phyloP scores from a whole-genome alignment of 2,888 invertebrate genomes.

The Nycteola revayana region DNA sequence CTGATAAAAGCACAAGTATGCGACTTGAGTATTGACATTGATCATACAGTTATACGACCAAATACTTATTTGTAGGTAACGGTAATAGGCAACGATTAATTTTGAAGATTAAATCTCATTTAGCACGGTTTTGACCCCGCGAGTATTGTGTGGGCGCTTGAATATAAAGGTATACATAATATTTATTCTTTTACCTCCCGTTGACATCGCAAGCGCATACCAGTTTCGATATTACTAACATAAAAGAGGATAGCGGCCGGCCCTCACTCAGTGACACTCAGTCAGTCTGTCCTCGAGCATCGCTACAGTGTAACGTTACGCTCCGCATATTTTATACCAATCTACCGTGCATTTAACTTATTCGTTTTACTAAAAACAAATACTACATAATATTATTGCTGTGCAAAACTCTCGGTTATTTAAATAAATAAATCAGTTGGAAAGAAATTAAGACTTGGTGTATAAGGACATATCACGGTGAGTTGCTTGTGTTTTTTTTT shows the following conservation, averaged over 20 bases:
- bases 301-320: constrained; percentile 47
- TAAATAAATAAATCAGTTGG: constrained; percentile 1
- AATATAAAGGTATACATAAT: constrained; percentile 33
- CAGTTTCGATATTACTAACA: constrained; percentile 66
- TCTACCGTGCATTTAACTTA: constrained; percentile 23
- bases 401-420: constrained; percentile 17
- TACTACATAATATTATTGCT: constrained; percentile 10
- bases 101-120: constrained; percentile 41
- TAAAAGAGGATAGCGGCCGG: constrained; percentile 74
- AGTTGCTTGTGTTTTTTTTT: constrained; percentile 26
- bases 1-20: too few relatives aligned
- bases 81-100: constrained; percentile 38
- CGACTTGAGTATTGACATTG: constrained; percentile 16
- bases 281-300: constrained; percentile 60
- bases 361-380: constrained; percentile 8
- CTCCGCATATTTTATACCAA: constrained; percentile 25
- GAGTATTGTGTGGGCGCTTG: constrained; percentile 42
- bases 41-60: constrained; percentile 39
- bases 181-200: constrained; percentile 47
- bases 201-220: constrained; percentile 58
- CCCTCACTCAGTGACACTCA: constrained; percentile 70
- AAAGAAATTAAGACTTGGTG: constrained; percentile 5
- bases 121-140: constrained; percentile 33
- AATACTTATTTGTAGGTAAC: constrained; percentile 21
- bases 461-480: constrained; percentile 18